These are phyloP conservation scores for Patella depressa DNA, from an alignment of 2,888 invertebrate genomes.

Conservation along the genomic window DNA sequence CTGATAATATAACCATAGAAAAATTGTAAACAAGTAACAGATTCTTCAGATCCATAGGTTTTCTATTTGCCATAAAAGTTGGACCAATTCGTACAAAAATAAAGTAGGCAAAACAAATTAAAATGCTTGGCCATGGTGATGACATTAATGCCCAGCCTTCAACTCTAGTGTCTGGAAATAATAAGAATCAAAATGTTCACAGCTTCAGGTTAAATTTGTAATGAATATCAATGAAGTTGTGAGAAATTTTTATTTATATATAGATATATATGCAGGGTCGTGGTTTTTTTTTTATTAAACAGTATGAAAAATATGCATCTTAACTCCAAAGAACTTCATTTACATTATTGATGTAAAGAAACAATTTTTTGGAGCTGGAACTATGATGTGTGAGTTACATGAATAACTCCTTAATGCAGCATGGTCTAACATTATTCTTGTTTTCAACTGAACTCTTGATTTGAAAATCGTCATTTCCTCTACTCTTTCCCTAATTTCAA, in stretches of 20 bases:
- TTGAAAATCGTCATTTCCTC: too few species aligned
- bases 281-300: not conserved
- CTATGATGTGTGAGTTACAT: too few species aligned
- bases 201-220: not conserved
- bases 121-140: conserved; percentile 87
- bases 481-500: too few species aligned
- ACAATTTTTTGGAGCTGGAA: too few species aligned
- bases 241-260: too few species aligned
- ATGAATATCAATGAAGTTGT: not conserved
- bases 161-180: conserved; percentile 83
- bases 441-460: too few species aligned
- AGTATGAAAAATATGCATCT: not conserved
- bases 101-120: conserved; percentile 87
- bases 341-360: too few species aligned
- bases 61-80: conserved; percentile 88
- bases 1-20: conserved; percentile 89
- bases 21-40: conserved; percentile 89
- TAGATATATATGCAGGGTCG: not conserved
- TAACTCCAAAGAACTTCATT: not conserved
- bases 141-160: conserved; percentile 91
- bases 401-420: too few species aligned
- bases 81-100: conserved; percentile 85
- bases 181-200: conserved; percentile 2
- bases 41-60: conserved; percentile 86
- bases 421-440: too few species aligned